Percentiles rank a stretch among this genome's conserved stretches.
phyloP scores from a whole-genome alignment of 1,140 invertebrate genomes.

The Phthorimaea operculella region DNA sequence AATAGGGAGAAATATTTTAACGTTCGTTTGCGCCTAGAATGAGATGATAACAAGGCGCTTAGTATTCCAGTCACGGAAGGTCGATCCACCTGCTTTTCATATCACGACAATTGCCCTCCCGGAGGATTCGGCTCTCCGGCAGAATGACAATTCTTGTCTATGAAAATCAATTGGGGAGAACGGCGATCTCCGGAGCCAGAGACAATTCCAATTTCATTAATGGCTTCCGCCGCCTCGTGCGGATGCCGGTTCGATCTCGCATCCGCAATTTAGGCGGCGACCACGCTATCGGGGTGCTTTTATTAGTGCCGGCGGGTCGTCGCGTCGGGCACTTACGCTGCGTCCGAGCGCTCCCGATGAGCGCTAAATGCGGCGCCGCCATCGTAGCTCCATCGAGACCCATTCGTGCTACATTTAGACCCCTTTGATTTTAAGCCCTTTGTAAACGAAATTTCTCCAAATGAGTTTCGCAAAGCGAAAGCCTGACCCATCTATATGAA shows the following conservation, averaged over 20 bases:
- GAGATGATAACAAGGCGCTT: conserved; percentile 58
- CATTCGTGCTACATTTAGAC: neutral
- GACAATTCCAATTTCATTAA: conserved; percentile 50
- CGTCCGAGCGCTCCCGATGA: neutral
- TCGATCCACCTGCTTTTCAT: conserved; percentile 62
- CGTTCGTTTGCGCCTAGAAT: conserved; percentile 39
- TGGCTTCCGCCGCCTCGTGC: conserved; percentile 32
- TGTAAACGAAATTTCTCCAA: too few species aligned
- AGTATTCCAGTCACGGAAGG: conserved; percentile 53
- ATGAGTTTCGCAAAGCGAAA: too few species aligned
- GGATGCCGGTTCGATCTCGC: conserved; percentile 17
- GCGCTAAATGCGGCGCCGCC: neutral
- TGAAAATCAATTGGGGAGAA: conserved; percentile 54
- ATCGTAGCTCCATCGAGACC: neutral
- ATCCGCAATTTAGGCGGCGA: conserved; percentile 15
- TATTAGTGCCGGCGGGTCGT: neutral
- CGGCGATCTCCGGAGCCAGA: conserved; percentile 25
- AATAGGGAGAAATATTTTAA: conserved; percentile 33
- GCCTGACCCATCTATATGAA: too few species aligned
- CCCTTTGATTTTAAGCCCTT: too few species aligned
- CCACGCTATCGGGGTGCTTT: conserved; percentile 1
- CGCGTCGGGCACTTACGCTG: neutral
- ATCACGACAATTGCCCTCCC: conserved; percentile 57
- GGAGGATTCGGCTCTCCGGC: conserved; percentile 40
- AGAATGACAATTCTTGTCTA: conserved; percentile 54